Conservation (phyloP, 1,140 invertebrate genomes). For the Macrocentrus cingulum region DNA sequence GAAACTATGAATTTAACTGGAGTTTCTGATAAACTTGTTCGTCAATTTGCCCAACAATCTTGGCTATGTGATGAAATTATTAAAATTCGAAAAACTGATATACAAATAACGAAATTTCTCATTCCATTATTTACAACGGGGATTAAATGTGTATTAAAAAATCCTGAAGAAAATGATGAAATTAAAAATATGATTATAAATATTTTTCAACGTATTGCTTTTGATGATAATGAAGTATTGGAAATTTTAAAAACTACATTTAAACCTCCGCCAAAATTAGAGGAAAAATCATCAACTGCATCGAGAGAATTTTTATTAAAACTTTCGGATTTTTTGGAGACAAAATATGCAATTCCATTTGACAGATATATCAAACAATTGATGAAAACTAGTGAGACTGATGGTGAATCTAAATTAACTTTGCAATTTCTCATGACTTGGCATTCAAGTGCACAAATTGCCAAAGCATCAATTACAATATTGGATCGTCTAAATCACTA, state of each 20-base stretch:
- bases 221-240: constrained; percentile 53
- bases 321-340: constrained; percentile 62
- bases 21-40: constrained; percentile 59
- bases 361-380: constrained; percentile 59
- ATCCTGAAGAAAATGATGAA: constrained; percentile 22
- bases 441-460: constrained; percentile 36
- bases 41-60: constrained; percentile 56
- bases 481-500: constrained; percentile 71
- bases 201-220: constrained; percentile 60
- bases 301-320: constrained; percentile 38
- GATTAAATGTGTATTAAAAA: constrained; percentile 32
- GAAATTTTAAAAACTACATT: constrained; percentile 41
- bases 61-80: constrained; percentile 60
- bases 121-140: constrained; percentile 56
- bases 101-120: constrained; percentile 61
- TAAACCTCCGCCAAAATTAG: constrained; percentile 28
- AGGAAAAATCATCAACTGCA: constrained; percentile 32
- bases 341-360: constrained; percentile 67
- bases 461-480: constrained; percentile 59
- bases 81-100: constrained; percentile 56
- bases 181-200: constrained; percentile 48
- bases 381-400: constrained; percentile 34
- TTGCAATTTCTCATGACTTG: constrained; percentile 48
- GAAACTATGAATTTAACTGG: constrained; percentile 57
- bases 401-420: constrained; percentile 30